phyloP scores from a whole-genome alignment of 2,797 vertebrate genomes.

The Sebastiscus tertius region DNA sequence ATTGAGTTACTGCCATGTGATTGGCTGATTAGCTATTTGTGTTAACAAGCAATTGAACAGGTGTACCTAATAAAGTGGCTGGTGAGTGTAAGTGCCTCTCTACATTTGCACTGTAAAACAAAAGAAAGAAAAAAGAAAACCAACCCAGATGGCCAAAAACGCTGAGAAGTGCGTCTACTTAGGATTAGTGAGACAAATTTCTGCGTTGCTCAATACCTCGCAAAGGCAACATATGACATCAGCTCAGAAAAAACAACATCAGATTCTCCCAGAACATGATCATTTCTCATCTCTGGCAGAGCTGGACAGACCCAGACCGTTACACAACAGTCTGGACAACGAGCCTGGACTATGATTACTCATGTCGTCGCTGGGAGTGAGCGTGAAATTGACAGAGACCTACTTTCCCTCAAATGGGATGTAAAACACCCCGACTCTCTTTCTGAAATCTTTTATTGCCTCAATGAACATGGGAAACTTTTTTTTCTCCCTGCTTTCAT shows the following conservation, averaged over 20 bases:
- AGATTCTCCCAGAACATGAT: slow-evolving; percentile 21
- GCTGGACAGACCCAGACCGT: slow-evolving; percentile 40
- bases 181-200: not conserved
- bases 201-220: slow-evolving; percentile 5
- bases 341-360: slow-evolving; percentile 33
- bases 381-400: slow-evolving; percentile 48
- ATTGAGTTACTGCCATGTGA: too few relatives aligned
- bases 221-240: slow-evolving; percentile 38
- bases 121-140: not conserved
- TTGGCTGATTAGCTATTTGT: too few relatives aligned
- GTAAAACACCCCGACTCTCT: slow-evolving; percentile 20
- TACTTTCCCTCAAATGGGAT: slow-evolving; percentile 36
- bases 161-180: not conserved
- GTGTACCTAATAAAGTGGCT: too few relatives aligned
- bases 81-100: not conserved
- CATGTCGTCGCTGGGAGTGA: slow-evolving; percentile 41
- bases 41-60: too few relatives aligned
- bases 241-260: not conserved
- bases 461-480: slow-evolving; percentile 7
- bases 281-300: slow-evolving; percentile 43
- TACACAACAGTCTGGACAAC: slow-evolving; percentile 49
- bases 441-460: slow-evolving; percentile 27
- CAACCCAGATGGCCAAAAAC: not conserved
- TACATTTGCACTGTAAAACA: not conserved
- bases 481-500: slow-evolving; percentile 26